These are phyloP conservation scores for Unio delphinus DNA, from an alignment of 2,888 invertebrate genomes.

Conservation along the genomic window DNA sequence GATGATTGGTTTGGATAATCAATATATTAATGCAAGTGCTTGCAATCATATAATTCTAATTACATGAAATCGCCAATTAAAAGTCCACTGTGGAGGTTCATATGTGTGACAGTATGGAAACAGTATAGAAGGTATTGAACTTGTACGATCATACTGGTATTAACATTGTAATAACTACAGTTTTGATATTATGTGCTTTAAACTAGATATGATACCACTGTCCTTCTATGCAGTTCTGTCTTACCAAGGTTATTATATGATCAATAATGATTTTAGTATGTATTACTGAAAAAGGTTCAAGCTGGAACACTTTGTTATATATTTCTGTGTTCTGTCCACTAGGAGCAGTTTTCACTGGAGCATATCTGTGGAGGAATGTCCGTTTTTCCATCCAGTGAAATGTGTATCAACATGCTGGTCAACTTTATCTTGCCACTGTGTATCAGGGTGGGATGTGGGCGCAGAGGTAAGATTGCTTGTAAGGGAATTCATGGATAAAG, in stretches of 20 bases:
- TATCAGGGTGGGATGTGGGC: constrained; percentile 92
- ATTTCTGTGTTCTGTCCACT: constrained; percentile 4
- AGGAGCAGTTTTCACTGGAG: constrained; percentile 78
- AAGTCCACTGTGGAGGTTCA: too few species aligned
- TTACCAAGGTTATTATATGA: not conserved
- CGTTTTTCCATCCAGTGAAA: constrained; percentile 89
- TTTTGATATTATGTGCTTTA: too few species aligned
- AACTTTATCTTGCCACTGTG: constrained; percentile 97
- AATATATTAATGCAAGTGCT: too few species aligned
- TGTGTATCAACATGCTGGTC: constrained; percentile 93
- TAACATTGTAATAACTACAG: too few species aligned
- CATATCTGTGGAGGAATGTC: constrained; percentile 94
- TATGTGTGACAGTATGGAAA: too few species aligned
- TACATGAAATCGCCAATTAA: too few species aligned
- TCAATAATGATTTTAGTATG: too few species aligned
- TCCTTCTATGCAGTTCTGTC: not conserved
- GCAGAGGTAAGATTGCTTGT: constrained; percentile 81
- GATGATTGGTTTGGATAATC: too few species aligned
- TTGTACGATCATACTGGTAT: too few species aligned
- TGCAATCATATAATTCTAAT: too few species aligned
- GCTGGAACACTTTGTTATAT: not conserved
- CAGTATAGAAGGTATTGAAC: too few species aligned
- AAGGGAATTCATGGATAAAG: not conserved
- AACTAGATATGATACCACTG: not conserved
- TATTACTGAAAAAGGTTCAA: not conserved